Percentiles rank a stretch among this genome's conserved stretches.
Evolutionary conservation across 1,140 invertebrate species (phyloP).

Genomic region (Yoshiicerus persimilis): DNA sequence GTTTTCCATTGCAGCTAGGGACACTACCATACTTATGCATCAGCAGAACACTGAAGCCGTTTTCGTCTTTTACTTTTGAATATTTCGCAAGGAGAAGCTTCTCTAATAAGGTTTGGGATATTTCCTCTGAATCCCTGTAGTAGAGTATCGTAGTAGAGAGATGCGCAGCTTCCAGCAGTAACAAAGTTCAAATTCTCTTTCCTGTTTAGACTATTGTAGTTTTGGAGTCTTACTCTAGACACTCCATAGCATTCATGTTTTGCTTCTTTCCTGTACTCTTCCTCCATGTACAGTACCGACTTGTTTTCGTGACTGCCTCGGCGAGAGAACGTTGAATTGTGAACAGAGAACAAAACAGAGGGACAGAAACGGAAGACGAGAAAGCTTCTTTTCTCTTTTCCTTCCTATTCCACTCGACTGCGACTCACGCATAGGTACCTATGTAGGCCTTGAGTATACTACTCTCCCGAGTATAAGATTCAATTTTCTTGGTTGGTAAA

Average conservation of each 20-base stretch:
- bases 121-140: neutral
- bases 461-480: neutral
- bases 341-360: neutral
- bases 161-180: slow-evolving; percentile 15
- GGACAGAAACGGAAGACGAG: neutral
- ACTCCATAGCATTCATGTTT: neutral
- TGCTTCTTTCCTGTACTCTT: neutral
- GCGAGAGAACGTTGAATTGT: neutral
- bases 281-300: neutral
- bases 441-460: neutral
- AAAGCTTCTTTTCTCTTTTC: neutral
- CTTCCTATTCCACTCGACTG: neutral
- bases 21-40: neutral
- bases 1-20: neutral
- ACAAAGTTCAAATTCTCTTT: neutral
- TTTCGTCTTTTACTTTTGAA: neutral
- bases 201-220: neutral
- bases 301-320: neutral
- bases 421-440: neutral
- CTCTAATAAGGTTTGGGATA: too few relatives aligned
- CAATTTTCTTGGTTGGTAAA: too few relatives aligned
- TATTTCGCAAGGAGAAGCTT: neutral
- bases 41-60: too few relatives aligned
- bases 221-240: neutral
- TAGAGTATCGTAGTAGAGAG: neutral